Base-by-base conservation (phyloP, 2,888 invertebrate genomes). In the Rhimphoctona megacephalus region DNA sequence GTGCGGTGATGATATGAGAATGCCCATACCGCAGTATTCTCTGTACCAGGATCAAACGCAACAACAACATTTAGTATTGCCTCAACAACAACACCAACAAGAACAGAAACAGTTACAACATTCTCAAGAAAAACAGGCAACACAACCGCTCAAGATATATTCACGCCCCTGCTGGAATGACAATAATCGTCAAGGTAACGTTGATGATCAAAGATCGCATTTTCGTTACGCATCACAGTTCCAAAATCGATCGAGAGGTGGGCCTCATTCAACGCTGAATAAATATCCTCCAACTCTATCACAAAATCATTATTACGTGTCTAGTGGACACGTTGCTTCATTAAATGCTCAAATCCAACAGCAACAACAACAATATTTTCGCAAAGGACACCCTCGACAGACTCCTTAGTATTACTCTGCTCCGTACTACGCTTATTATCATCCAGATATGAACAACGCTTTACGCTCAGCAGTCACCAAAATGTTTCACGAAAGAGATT, bases 1-100 rank as follows among this genome's bases (percentile, higher is more conserved):
- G 92, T 92, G 91, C 92, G 92, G 30, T 11, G 94, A 94, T 30
- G 93, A 87, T 25, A 72, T 81, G 64, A 80, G 61, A 67, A 83
- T 92, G n/a, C 88, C 91, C 0, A 89, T 89, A 19, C 91, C 91
- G 0, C 93, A 93, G 54, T 92, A 92, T 88, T 88, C 91, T 19
- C 87, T 80, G 25, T 88, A 88, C 83, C 85, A 87, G 25, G 86
- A 91, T 7, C 89, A 89, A 54, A 85, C 14, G n/a, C 89, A 87
- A 39, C 72, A 74, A 6, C 85, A 80, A 46, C 79, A 81, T 69
- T 43, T 69, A 25, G 64, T 78, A 43, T 70, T 70, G 66, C 86
- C 30, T 9, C 61, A 64, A 17, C 81, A 69, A 11, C 88, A 87
- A 54, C 67, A 77, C 2, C 86, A 77, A n/a, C 86, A 81, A 2